Conservation (phyloP, 2,888 invertebrate genomes). For the Epicampocera succincta region DNA sequence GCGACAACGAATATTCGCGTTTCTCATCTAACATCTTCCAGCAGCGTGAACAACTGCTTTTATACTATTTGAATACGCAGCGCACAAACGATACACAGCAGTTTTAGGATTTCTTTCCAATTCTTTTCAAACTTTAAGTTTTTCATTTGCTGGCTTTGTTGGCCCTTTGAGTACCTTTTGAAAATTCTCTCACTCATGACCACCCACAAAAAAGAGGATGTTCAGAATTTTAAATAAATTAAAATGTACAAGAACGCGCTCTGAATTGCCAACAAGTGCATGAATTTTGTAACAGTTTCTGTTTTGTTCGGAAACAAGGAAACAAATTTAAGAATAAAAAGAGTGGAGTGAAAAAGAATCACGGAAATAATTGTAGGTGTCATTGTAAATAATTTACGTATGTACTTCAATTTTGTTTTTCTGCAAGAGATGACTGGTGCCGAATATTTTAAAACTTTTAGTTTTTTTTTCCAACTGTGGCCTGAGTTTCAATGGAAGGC, state of each 20-base stretch:
- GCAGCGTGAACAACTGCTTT: too few relatives aligned
- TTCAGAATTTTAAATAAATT: conserved; percentile 26
- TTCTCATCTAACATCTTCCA: too few relatives aligned
- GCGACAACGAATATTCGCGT: too few relatives aligned
- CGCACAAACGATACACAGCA: too few relatives aligned
- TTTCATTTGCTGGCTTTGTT: conserved; percentile 17
- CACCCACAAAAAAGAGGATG: not conserved
- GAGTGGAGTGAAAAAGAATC: not conserved
- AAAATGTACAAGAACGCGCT: not conserved
- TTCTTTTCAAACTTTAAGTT: not conserved
- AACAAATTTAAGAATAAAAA: not conserved
- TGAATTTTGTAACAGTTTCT: not conserved
- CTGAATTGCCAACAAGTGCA: conserved; percentile 24
- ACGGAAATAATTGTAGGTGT: conserved; percentile 23
- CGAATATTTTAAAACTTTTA: conserved; percentile 4
- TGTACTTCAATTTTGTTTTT: not conserved
- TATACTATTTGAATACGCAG: too few relatives aligned
- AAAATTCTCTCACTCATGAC: conserved; percentile 10
- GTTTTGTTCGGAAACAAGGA: not conserved
- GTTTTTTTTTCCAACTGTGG: not conserved
- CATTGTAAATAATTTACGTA: conserved; percentile 21
- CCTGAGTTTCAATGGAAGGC: not conserved
- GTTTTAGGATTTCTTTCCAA: not conserved
- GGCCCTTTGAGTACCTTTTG: not conserved
- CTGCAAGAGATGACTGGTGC: conserved; percentile 12